These are phyloP conservation scores for Acrocyrtus sp. DNA, from an alignment of 2,888 invertebrate species.

Conservation along the genomic window DNA sequence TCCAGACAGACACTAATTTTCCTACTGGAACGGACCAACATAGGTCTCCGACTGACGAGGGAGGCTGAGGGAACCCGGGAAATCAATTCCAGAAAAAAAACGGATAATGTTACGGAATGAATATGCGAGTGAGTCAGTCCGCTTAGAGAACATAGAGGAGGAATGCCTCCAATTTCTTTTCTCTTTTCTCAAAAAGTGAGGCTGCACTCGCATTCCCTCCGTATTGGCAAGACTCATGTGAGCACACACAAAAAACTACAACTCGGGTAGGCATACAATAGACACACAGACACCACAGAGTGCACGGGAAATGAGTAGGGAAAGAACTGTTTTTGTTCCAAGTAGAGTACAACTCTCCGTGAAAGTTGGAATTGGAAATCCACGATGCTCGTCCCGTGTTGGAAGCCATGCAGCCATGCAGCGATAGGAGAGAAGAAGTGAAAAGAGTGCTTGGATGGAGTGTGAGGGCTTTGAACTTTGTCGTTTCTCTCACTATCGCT, in stretches of 20 bases:
- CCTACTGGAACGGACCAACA: constrained; percentile 19
- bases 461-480: constrained; percentile 57
- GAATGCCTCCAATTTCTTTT: not conserved
- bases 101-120: not conserved
- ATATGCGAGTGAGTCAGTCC: constrained; percentile 9
- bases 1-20: not conserved
- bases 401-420: not conserved
- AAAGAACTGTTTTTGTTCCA: too few species aligned
- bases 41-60: constrained; percentile 6
- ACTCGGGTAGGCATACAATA: too few species aligned
- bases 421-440: not conserved
- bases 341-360: not conserved
- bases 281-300: not conserved
- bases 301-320: not conserved
- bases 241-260: too few species aligned
- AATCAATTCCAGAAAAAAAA: constrained; percentile 30
- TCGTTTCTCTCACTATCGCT: constrained; percentile 20
- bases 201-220: too few species aligned
- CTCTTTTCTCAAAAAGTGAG: not conserved
- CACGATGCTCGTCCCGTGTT: constrained; percentile 5
- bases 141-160: not conserved
- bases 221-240: too few species aligned
- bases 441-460: constrained; percentile 14
- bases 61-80: constrained; percentile 39
- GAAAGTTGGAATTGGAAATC: constrained; percentile 23